Percentiles rank a stretch among this genome's conserved stretches.
These are phyloP conservation scores for Drosophila mayri DNA, from an alignment of 1,140 invertebrate genomes.

Conservation along the genomic window DNA sequence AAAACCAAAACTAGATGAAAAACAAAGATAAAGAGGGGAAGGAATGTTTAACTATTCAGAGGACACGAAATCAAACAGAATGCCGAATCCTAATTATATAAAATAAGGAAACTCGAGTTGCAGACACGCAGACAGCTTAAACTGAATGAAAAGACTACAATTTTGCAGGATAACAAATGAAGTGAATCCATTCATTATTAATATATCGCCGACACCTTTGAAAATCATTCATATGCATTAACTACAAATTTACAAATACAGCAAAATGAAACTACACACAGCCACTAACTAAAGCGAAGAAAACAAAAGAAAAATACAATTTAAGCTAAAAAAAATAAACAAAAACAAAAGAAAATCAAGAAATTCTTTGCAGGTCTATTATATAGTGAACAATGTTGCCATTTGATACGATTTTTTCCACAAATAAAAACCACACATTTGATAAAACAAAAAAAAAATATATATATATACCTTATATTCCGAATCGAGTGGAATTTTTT, in stretches of 20 bases:
- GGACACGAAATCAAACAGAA: conserved; percentile 44
- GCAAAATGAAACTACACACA: conserved; percentile 29
- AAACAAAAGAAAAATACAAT: conserved; percentile 21
- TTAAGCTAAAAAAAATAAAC: conserved; percentile 13
- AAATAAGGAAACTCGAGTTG: conserved; percentile 28
- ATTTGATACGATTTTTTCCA: conserved; percentile 81
- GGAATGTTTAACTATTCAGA: conserved; percentile 24
- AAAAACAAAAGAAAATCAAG: conserved; percentile 20
- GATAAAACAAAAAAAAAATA: conserved; percentile 64
- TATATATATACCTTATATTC: conserved; percentile 78
- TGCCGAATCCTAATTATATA: conserved; percentile 50
- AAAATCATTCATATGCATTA: conserved; percentile 46
- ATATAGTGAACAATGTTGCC: conserved; percentile 80
- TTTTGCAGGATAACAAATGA: conserved; percentile 15
- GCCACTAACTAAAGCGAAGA: conserved; percentile 38
- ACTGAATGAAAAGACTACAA: conserved; percentile 41
- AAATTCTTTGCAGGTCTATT: conserved; percentile 82
- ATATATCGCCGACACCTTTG: conserved; percentile 28
- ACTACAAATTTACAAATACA: conserved; percentile 52
- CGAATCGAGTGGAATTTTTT: conserved; percentile 78
- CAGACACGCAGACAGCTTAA: conserved; percentile 29
- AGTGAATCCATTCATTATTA: conserved; percentile 14
- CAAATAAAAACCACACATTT: conserved; percentile 70
- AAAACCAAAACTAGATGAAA: conserved; percentile 13
- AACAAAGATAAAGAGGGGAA: not conserved